Percentiles rank a stretch among this genome's conserved stretches.
Conservation (phyloP, 2,888 invertebrate species). For the Uropetala carovei region DNA sequence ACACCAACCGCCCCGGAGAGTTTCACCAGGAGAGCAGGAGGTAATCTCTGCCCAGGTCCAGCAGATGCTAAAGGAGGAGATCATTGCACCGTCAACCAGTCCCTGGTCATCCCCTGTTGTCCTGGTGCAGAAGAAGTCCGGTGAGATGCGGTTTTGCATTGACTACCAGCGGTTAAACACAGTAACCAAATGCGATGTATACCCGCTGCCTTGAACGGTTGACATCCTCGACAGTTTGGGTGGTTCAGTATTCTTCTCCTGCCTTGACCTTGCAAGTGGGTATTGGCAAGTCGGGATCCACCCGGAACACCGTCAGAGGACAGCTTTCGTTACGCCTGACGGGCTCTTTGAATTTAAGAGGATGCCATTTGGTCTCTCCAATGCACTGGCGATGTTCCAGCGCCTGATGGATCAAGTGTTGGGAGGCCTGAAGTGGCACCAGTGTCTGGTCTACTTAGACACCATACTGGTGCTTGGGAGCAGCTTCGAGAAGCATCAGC, state of each 20-base stretch:
- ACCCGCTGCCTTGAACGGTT: constrained; percentile 71
- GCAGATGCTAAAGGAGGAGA: too few relatives aligned
- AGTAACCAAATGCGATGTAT: too few relatives aligned
- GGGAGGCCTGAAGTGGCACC: constrained; percentile 17
- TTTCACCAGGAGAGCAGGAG: too few relatives aligned
- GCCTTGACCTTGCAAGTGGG: too few relatives aligned
- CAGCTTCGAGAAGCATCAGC: neutral
- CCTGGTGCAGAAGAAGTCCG: too few relatives aligned
- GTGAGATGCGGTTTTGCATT: too few relatives aligned
- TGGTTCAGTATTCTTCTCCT: constrained; percentile 67
- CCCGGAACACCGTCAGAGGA: constrained; percentile 36
- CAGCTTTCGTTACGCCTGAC: constrained; percentile 36
- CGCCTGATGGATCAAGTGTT: constrained; percentile 29
- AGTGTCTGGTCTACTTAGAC: neutral
- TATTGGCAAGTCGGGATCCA: too few relatives aligned
- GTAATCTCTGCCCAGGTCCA: too few relatives aligned
- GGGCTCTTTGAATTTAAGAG: constrained; percentile 66
- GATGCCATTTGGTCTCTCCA: constrained; percentile 58
- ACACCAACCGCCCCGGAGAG: too few relatives aligned
- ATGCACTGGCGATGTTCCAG: constrained; percentile 42
- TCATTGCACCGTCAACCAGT: too few relatives aligned
- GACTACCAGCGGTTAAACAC: too few relatives aligned
- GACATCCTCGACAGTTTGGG: constrained; percentile 71
- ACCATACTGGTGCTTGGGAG: constrained; percentile 66
- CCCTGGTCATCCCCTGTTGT: too few relatives aligned